Evolutionary conservation across 92 coral and sea anemone genomes (phyloP).

Genomic region (Bergia sp.): DNA sequence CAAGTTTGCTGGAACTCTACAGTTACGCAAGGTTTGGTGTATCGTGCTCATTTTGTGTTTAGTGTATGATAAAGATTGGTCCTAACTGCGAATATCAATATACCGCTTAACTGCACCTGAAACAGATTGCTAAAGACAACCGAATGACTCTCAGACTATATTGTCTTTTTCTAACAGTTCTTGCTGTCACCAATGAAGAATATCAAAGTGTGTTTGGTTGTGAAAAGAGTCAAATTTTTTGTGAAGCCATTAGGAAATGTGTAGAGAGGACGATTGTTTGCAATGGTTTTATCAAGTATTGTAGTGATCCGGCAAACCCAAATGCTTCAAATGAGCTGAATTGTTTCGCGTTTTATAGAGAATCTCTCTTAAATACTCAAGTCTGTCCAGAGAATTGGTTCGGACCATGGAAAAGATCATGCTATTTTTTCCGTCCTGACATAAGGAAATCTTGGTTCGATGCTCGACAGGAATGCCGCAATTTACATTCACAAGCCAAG

Average conservation of each 20-base stretch:
- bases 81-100: background rate
- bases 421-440: conserved; percentile 19
- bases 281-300: conserved; percentile 13
- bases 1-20: background rate
- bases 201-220: background rate
- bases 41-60: background rate
- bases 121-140: background rate
- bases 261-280: conserved; percentile 17
- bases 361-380: background rate
- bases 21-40: background rate
- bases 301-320: background rate
- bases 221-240: background rate
- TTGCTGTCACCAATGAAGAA: conserved; percentile 16
- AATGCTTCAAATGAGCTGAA: conserved; percentile 2
- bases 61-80: background rate
- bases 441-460: conserved; percentile 35
- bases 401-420: conserved; percentile 28
- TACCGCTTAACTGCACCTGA: background rate
- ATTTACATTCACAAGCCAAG: background rate
- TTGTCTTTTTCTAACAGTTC: background rate
- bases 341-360: conserved; percentile 5
- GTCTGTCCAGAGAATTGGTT: conserved; percentile 31
- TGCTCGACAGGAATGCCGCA: conserved; percentile 10
- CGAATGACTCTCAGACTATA: background rate
- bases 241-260: conserved; percentile 23